A percentile compares a stretch with the other conserved stretches of the same genome.
phyloP scores from a whole-genome alignment of 2,888 invertebrate genomes.

The Molanna angustata region DNA sequence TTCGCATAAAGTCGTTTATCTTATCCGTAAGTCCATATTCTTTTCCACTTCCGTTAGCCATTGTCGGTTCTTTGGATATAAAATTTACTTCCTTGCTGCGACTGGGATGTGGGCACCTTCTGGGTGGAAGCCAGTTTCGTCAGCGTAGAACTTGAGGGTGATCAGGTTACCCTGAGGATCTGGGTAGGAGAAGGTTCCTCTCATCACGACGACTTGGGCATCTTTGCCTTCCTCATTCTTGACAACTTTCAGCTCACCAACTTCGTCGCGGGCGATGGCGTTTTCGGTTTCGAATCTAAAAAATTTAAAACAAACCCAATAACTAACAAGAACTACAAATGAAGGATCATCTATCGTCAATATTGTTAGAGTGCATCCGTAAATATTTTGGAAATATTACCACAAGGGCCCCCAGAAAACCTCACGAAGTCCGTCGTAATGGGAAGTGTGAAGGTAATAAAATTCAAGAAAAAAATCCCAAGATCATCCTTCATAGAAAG shows the following conservation, averaged over 20 bases:
- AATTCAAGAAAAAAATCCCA: no score
- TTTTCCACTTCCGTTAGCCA: neutral
- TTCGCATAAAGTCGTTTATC: no score
- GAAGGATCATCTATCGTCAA: no score
- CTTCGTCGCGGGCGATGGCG: conserved; percentile 25
- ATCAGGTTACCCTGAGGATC: conserved; percentile 21
- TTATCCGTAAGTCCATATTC: no score
- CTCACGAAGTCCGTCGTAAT: no score
- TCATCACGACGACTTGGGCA: conserved; percentile 23
- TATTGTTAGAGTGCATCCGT: no score
- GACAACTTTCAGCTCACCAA: conserved; percentile 26
- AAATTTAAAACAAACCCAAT: no score
- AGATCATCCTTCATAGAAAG: no score
- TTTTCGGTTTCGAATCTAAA: conserved; percentile 30
- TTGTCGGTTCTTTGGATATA: neutral
- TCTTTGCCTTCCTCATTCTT: conserved; percentile 30
- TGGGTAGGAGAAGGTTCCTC: conserved; percentile 26
- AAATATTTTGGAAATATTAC: no score
- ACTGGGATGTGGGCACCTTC: conserved; percentile 28
- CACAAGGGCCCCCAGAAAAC: no score
- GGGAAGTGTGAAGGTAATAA: no score
- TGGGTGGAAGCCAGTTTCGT: conserved; percentile 31
- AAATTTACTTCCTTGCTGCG: conserved; percentile 7
- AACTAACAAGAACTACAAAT: no score
- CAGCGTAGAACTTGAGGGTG: conserved; percentile 25